These are phyloP conservation scores for Scelioninae gen. 1 DNA, from an alignment of 2,888 invertebrate genomes.

Conservation along the genomic window DNA sequence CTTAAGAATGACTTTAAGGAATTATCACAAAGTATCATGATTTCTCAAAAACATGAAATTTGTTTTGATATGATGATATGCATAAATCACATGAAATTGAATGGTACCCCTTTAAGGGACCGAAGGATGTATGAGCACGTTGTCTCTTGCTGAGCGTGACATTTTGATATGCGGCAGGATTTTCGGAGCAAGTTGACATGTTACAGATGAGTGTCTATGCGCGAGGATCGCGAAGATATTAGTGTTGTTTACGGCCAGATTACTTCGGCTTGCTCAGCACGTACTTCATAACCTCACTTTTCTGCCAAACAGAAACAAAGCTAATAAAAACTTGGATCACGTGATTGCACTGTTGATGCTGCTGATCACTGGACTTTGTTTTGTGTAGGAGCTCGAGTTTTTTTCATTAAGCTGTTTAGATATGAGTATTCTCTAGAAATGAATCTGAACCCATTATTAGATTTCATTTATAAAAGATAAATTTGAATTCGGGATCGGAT, in stretches of 20 bases:
- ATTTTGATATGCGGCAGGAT: background rate
- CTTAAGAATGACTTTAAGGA: too few relatives aligned
- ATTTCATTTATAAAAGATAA: background rate
- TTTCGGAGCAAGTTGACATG: constrained; percentile 24
- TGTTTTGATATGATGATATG: too few relatives aligned
- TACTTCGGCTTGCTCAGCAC: constrained; percentile 45
- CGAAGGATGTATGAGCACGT: constrained; percentile 45
- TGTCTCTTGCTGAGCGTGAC: constrained; percentile 19
- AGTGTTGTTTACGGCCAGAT: constrained; percentile 52
- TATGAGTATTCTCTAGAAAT: too few relatives aligned
- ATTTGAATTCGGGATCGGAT: background rate
- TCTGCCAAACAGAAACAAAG: constrained; percentile 52
- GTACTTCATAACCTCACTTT: constrained; percentile 62
- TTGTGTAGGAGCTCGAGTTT: constrained; percentile 24
- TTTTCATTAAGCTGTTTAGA: constrained; percentile 17
- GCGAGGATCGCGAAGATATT: constrained; percentile 33
- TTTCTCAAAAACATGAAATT: too few relatives aligned
- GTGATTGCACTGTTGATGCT: constrained; percentile 52
- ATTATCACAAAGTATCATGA: too few relatives aligned
- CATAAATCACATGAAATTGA: too few relatives aligned
- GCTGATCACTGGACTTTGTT: constrained; percentile 24
- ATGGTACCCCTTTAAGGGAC: constrained; percentile 13
- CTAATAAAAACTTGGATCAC: constrained; percentile 54
- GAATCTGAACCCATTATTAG: too few relatives aligned
- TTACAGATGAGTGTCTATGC: constrained; percentile 5